Percentiles rank a stretch among this genome's conserved stretches.
These are phyloP conservation scores for Psilopogon haemacephalus DNA, from an alignment of 2,113 vertebrate species.

Conservation along the genomic window DNA sequence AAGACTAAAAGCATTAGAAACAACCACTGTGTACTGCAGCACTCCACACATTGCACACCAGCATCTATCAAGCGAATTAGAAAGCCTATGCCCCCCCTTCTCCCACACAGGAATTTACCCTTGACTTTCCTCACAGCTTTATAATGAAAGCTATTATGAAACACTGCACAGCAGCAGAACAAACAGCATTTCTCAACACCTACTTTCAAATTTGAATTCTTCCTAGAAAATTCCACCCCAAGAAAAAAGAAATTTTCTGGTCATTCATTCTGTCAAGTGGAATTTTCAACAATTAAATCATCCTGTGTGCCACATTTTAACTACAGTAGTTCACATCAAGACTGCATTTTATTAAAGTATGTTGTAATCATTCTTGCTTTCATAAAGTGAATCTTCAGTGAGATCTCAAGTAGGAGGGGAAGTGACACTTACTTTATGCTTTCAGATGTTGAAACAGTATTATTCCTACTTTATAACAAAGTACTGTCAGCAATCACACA, in stretches of 20 bases:
- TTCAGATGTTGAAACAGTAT: constrained; percentile 35
- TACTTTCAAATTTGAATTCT: constrained; percentile 51
- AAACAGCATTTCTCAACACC: constrained; percentile 53
- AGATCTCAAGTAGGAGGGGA: constrained; percentile 57
- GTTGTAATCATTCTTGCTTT: not conserved
- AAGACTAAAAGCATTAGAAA: not conserved
- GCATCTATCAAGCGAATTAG: not conserved
- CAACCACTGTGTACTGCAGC: not conserved
- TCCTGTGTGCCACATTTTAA: not conserved
- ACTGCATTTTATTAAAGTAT: not conserved
- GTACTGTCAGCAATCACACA: not conserved
- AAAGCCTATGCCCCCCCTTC: not conserved
- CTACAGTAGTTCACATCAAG: not conserved
- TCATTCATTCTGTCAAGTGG: not conserved
- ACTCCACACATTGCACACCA: not conserved
- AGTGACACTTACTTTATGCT: constrained; percentile 44
- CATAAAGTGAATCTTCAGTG: constrained; percentile 18
- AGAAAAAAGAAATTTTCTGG: constrained; percentile 30
- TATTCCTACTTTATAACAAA: constrained; percentile 4
- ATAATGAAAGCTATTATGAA: constrained; percentile 58
- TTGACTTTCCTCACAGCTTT: constrained; percentile 19
- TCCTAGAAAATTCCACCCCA: constrained; percentile 36
- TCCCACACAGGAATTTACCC: constrained; percentile 63
- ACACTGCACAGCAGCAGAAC: constrained; percentile 37
- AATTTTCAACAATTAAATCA: constrained; percentile 11